Evolutionary conservation across 2,113 vertebrate genomes (phyloP), one percentile per base, ranked within the genome.

Genomic region (Willisornis vidua): DNA sequence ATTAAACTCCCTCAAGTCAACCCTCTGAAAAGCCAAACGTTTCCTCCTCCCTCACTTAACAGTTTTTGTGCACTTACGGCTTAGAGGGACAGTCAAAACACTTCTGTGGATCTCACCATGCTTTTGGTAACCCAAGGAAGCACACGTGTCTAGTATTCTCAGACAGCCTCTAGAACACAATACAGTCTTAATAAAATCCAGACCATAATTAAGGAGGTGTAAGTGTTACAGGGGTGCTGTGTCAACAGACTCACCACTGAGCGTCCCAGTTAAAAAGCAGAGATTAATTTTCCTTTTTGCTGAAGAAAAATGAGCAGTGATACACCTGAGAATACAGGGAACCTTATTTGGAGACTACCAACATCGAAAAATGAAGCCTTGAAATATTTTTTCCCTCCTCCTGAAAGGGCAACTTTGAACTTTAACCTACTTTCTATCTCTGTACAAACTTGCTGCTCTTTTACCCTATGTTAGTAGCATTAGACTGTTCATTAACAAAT

Each of bases 351-450:
- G 29, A 92, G 14, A 23, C 45, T 63, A 71, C 3, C 19, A 63
- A 61, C 19, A 37, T 8, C 25, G 33, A 77, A 90, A 92, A 94
- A 71, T 31, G 3, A 84, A 62, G 43, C 14, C n/a, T 7, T 70
- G 25, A 45, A 5, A 17, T 39, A 41, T n/a, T 54, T 70, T 65
- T 83, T 15, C 24, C 29, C 4, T 18, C 15, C 43, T 55, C 29
- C 29, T 58, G 37, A 79, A 91, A 76, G 46, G 70, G 15, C 16
- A 86, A 3, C 33, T 88, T 45, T 87, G 90, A 96, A 87, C 95
- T 93, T 92, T 77, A 90, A 74, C 88, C 90, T 81, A 89, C 48
- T 84, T 95, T 35, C 90, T 90, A 94, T 13, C 39, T 63, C 72
- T 59, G 26, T 14, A 74, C n/a, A 81, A 80, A 86, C 55, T 28